These are phyloP conservation scores for Seriola aureovittata DNA, from an alignment of 2,113 vertebrate species.

Conservation along the genomic window DNA sequence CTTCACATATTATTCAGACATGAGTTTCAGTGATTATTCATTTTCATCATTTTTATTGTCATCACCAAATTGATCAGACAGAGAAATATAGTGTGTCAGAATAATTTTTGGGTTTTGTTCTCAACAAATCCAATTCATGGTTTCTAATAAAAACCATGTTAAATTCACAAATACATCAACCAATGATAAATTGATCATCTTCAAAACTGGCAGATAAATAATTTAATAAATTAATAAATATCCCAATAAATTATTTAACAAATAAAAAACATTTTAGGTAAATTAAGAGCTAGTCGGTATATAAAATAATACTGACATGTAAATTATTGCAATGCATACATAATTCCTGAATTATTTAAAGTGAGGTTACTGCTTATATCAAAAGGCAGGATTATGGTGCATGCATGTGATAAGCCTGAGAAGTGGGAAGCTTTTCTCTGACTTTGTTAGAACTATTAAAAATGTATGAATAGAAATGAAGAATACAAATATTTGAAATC, in stretches of 20 bases:
- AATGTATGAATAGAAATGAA: conserved; percentile 21
- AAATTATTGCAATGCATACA: conserved; percentile 66
- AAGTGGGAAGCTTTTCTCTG: conserved; percentile 20
- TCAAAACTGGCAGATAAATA: conserved; percentile 67
- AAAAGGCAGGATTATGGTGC: conserved; percentile 67
- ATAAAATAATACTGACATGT: conserved; percentile 62
- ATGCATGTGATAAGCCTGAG: conserved; percentile 57
- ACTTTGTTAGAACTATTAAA: conserved; percentile 18
- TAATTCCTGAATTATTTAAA: conserved; percentile 58
- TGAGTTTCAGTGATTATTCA: conserved; percentile 23
- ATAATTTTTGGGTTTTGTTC: conserved; percentile 66
- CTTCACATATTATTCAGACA: conserved; percentile 5
- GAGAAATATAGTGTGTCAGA: conserved; percentile 53
- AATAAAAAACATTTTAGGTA: conserved; percentile 55
- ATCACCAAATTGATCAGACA: conserved; percentile 62
- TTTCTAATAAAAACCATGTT: conserved; percentile 36
- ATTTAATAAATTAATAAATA: conserved; percentile 73
- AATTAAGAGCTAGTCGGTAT: conserved; percentile 62
- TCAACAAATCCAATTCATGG: conserved; percentile 63
- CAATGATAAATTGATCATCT: conserved; percentile 72
- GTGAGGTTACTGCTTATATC: conserved; percentile 68
- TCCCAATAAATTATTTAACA: conserved; percentile 41
- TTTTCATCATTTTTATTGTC: conserved; percentile 63
- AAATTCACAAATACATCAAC: conserved; percentile 59
- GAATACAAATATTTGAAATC: conserved; percentile 20